These are phyloP conservation scores for Orthonevra nobilis DNA, from an alignment of 2,888 invertebrate genomes.

Conservation along the genomic window DNA sequence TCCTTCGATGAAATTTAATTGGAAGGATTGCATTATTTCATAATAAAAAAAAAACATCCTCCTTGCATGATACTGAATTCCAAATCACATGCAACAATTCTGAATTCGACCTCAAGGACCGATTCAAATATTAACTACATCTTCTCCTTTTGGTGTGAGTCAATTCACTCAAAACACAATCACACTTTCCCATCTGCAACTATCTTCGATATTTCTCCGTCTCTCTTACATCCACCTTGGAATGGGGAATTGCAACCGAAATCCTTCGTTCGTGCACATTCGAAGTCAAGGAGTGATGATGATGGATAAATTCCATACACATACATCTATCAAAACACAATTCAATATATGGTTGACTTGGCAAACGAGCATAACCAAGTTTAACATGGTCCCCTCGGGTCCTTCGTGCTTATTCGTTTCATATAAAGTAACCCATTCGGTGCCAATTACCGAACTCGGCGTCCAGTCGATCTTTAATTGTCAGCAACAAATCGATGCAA, in stretches of 20 bases:
- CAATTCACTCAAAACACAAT: neutral
- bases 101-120: neutral
- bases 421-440: neutral
- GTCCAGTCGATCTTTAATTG: slow-evolving; percentile 24
- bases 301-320: slow-evolving; percentile 41
- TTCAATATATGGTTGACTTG: slow-evolving; percentile 49
- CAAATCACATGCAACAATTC: neutral
- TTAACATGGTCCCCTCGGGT: slow-evolving; percentile 29
- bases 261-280: neutral
- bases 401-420: neutral
- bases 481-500: slow-evolving; percentile 20
- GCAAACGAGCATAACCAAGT: slow-evolving; percentile 50
- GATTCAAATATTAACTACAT: slow-evolving; percentile 6
- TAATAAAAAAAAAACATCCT: too few species aligned
- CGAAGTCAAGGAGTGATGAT: slow-evolving; percentile 7
- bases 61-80: too few species aligned
- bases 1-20: too few species aligned
- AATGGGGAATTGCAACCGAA: slow-evolving; percentile 2
- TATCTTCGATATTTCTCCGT: neutral
- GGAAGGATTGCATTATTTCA: too few species aligned
- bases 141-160: too few species aligned
- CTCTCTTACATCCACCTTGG: too few species aligned
- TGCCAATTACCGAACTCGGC: slow-evolving; percentile 22
- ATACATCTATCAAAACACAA: slow-evolving; percentile 40
- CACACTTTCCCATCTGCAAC: neutral